Evolutionary conservation across 2,113 vertebrate species (phyloP).

Genomic region (Climacteris rufus): DNA sequence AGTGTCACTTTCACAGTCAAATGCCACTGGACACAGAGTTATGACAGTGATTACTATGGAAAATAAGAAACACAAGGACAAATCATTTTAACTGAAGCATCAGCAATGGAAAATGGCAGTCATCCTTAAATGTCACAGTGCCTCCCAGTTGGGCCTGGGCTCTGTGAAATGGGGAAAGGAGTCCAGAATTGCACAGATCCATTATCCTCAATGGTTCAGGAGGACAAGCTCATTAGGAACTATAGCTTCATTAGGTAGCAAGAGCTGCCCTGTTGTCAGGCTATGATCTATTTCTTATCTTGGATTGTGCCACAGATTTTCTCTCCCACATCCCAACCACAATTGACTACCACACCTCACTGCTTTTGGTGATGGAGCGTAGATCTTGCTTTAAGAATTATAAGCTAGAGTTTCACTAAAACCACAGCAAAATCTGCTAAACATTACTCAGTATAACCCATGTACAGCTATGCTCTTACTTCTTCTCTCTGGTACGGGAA

Average conservation of each 20-base stretch:
- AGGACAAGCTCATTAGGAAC: constrained; percentile 19
- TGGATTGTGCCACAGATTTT: neutral
- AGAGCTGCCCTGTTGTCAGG: neutral
- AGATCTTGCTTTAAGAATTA: neutral
- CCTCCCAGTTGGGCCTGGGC: neutral
- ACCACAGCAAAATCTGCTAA: neutral
- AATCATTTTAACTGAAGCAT: neutral
- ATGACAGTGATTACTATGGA: neutral
- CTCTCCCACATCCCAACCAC: neutral
- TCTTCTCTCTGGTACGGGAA: neutral
- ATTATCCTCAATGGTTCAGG: neutral
- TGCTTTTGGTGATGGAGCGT: neutral
- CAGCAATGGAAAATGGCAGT: neutral
- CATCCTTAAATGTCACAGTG: neutral
- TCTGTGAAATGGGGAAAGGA: neutral
- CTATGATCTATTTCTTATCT: neutral
- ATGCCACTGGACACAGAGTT: neutral
- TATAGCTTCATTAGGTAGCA: neutral
- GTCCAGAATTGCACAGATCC: neutral
- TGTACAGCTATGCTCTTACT: neutral
- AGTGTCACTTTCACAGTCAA: constrained; percentile 21
- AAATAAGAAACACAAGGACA: constrained; percentile 9
- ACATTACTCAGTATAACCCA: neutral
- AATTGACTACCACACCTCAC: neutral
- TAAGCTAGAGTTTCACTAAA: neutral